These are phyloP conservation scores for Progne subis DNA, from an alignment of 2,113 vertebrate genomes.

Conservation along the genomic window DNA sequence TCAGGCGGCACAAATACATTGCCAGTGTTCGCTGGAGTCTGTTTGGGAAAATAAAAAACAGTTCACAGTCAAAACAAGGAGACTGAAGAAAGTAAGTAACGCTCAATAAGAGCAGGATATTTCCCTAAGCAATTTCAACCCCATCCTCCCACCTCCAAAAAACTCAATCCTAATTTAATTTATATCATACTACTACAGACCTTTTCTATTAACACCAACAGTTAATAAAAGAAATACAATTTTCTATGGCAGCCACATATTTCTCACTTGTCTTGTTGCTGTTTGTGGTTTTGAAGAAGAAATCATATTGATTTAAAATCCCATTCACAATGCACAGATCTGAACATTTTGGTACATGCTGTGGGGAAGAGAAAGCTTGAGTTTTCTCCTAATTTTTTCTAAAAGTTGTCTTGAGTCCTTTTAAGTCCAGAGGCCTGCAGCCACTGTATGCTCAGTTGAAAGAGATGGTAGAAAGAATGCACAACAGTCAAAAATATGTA, in stretches of 20 bases:
- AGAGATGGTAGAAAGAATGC: not conserved
- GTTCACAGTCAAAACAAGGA: not conserved
- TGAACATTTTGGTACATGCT: not conserved
- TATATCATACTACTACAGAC: not conserved
- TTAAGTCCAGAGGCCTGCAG: not conserved
- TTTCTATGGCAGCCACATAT: not conserved
- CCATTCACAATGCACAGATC: not conserved
- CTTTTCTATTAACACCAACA: not conserved
- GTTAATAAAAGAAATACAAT: not conserved
- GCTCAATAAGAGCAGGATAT: not conserved
- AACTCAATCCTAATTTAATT: not conserved
- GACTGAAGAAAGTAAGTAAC: not conserved
- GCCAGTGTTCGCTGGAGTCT: not conserved
- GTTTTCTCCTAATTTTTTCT: not conserved
- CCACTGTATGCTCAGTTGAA: not conserved
- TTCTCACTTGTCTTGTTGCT: not conserved
- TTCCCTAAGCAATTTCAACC: not conserved
- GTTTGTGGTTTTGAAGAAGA: not conserved
- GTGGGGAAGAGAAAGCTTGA: not conserved
- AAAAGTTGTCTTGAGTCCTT: not conserved
- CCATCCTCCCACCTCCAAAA: not conserved
- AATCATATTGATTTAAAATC: not conserved
- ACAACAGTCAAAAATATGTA: not conserved
- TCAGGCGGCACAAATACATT: not conserved
- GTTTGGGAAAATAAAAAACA: conserved; percentile 27